Evolutionary conservation across 37 sponge, comb jelly and placozoan species (phyloP).

Genomic region (Hexactinellida sp.): DNA sequence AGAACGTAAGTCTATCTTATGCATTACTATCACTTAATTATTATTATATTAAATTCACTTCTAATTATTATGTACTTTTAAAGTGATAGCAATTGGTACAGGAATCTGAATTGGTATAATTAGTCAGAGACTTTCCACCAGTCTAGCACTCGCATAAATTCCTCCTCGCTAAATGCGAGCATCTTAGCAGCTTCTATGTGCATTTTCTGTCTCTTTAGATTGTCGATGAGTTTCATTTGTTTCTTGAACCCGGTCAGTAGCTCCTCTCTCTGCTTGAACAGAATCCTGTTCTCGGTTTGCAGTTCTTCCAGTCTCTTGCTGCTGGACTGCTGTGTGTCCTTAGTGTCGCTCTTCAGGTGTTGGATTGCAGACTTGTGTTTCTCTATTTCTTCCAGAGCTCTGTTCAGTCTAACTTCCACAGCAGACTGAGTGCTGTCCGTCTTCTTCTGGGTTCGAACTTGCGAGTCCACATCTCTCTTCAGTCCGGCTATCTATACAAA

Average conservation of each 20-base stretch:
- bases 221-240: conserved; percentile 88
- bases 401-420: conserved; percentile 80
- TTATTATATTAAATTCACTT: background rate
- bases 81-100: too few relatives aligned
- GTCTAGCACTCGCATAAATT: conserved; percentile 84
- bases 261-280: conserved; percentile 82
- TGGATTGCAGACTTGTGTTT: conserved; percentile 58
- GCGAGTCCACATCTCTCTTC: conserved; percentile 55
- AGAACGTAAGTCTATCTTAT: too few relatives aligned
- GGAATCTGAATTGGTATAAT: background rate
- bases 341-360: conserved; percentile 39
- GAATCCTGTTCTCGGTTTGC: conserved; percentile 47
- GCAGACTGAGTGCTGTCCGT: conserved; percentile 44
- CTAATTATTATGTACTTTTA: background rate
- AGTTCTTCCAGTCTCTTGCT: conserved; percentile 45
- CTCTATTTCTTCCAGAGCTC: conserved; percentile 88
- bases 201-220: conserved; percentile 95
- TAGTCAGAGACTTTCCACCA: conserved; percentile 36
- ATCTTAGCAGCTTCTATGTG: conserved; percentile 93
- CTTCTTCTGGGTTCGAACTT: conserved; percentile 55
- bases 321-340: conserved; percentile 23
- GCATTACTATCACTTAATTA: background rate
- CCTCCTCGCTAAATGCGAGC: conserved; percentile 89
- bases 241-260: conserved; percentile 91
- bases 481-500: background rate